Base-by-base conservation (phyloP, 1,140 invertebrate genomes). In the Parasteatoda tepidariorum region DNA sequence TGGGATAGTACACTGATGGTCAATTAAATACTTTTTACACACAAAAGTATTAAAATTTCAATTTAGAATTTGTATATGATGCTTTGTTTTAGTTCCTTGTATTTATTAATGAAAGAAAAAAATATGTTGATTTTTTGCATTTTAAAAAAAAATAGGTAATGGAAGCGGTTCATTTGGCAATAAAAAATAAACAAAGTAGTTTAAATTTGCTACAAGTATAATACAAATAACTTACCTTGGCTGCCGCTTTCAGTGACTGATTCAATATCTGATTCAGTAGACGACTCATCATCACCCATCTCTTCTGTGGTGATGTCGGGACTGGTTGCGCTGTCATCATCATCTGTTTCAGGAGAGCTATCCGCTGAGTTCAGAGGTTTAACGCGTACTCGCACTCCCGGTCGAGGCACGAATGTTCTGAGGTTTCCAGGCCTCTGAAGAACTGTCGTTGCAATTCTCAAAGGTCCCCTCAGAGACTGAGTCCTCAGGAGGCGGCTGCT, bases 371-470 rank as follows among this genome's bases (percentile, higher is more conserved):
- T 22, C n/a, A 76, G 34, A 2, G 83, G 83, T 9, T 73, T 22
- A 7, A 84, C 83, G 28, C 83, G n/a, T 4, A 84, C 83, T 9
- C 83, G 71, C 30, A 84, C 83, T 28, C 83, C 83, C 2, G 83
- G 83, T 57, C 83, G 38, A 18, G 62, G 54, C 2, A 70, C 66
- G 11, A 71, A 54, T 41, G 73, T 84, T 76, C 83, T 84, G 4
- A 84, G 22, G 2, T 34, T 59, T 24, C 83, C 73, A 15, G 73
- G 64, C 7, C 71, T 30, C n/a, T 84, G 71, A 0, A 76, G 31
- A 26, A 70, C 34, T 18, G 83, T 75, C 2, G 62, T 79, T 3
- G 81, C 70, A 7, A 84, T 41, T 68, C 83, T 75, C n/a, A 84
- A 15, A 0, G 83, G 73, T 22, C 83, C 73, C 41, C 83, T 55